Conservation (phyloP, 2,113 vertebrate species). For the Dryoscopus gambensis region DNA sequence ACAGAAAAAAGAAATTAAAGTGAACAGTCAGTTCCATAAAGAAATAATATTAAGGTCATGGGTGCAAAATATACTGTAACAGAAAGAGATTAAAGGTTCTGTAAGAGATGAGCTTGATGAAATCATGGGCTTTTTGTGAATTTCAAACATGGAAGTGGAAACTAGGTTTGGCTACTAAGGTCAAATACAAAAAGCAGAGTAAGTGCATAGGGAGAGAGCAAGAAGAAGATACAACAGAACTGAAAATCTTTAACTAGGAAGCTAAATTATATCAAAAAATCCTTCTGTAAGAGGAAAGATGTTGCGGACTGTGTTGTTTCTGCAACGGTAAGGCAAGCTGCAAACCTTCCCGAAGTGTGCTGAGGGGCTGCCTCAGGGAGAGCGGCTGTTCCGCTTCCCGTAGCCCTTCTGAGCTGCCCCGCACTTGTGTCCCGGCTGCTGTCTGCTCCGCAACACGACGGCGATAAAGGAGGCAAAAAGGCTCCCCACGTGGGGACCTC, state of each 20-base stretch:
- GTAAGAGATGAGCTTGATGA: not conserved
- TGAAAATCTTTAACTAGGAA: not conserved
- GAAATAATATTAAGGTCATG: not conserved
- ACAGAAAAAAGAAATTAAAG: not conserved
- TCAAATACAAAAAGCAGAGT: not conserved
- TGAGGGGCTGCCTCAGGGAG: too few species aligned
- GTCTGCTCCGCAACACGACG: too few species aligned
- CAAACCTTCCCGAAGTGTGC: too few species aligned
- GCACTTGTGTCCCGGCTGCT: too few species aligned
- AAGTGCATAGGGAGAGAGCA: not conserved
- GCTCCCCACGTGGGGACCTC: too few species aligned
- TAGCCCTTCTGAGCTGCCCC: too few species aligned
- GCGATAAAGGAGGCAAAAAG: too few species aligned
- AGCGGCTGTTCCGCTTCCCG: too few species aligned
- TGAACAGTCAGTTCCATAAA: not conserved
- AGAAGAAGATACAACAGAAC: not conserved
- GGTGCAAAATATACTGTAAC: not conserved
- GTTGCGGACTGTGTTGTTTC: too few species aligned
- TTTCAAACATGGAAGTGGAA: not conserved
- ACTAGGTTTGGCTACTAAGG: not conserved
- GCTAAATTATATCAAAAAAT: not conserved
- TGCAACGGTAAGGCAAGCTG: too few species aligned
- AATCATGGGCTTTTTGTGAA: not conserved
- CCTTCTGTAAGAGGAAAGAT: not conserved
- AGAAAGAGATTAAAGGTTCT: not conserved